Evolutionary conservation across 92 coral and sea anemone species (phyloP).

Genomic region (Plumapathes pennacea): DNA sequence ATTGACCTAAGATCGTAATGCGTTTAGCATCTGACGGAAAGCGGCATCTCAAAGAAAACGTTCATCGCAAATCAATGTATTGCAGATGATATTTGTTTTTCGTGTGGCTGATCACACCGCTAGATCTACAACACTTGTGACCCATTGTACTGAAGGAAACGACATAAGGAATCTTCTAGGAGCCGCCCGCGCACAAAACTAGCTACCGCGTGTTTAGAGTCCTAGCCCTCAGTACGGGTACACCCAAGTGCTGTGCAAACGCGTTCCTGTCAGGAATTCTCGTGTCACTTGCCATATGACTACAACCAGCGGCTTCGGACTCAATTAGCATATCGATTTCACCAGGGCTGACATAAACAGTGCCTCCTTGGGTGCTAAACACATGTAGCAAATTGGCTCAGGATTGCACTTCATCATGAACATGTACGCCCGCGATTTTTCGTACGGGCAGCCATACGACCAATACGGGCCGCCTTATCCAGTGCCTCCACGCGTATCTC

Average conservation of each 20-base stretch:
- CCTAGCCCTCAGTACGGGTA: too few relatives aligned
- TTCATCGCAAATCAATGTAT: conserved; percentile 53
- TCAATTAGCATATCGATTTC: conserved; percentile 57
- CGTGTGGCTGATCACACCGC: conserved; percentile 47
- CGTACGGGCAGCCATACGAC: conserved; percentile 56
- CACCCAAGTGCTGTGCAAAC: too few relatives aligned
- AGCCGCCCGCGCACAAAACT: too few relatives aligned
- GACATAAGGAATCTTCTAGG: too few relatives aligned
- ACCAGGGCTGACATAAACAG: conserved; percentile 53
- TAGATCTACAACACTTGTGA: too few relatives aligned
- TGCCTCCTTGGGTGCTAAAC: conserved; percentile 40
- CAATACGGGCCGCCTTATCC: conserved; percentile 59
- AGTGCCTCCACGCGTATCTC: conserved; percentile 52
- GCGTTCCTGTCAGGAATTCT: too few relatives aligned
- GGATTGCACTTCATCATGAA: too few relatives aligned
- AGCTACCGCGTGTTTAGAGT: too few relatives aligned
- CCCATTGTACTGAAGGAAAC: too few relatives aligned
- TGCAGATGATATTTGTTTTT: conserved; percentile 63
- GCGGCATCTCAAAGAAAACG: conserved; percentile 73
- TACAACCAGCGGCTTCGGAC: background rate
- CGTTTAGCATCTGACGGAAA: conserved; percentile 72
- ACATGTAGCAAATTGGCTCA: too few relatives aligned
- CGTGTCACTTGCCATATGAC: conserved; percentile 59
- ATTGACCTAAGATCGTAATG: conserved; percentile 28
- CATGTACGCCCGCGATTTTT: conserved; percentile 62